Evolutionary conservation across 2,888 invertebrate genomes (phyloP), one percentile per base, ranked within the genome.

Genomic region (Busseola fusca): DNA sequence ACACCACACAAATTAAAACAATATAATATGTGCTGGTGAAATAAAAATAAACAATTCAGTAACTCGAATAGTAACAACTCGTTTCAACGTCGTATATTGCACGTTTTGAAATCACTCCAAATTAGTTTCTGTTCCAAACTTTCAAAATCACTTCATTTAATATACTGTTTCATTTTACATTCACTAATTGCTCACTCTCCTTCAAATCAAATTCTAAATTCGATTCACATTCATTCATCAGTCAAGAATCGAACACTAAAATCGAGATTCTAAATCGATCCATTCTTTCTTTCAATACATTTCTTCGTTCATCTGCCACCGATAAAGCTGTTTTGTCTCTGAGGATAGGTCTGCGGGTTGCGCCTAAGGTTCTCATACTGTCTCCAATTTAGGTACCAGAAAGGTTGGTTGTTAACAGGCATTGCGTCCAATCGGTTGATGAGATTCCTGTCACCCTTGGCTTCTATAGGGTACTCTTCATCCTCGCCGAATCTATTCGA

Each of bases 381-480:
- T 30, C 42, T 77, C 83, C 83, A 83, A 57, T 83, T 83, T 3
- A 83, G 62, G 34, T 80, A 83, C 83, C 83, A 83, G 58, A 81
- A 83, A 54, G 84, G 83, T 74, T 69, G 76, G 7, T 69, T 83
- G 21, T 83, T 62, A 0, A 80, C 42, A 10, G 83, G 83, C 12
- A 83, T 48, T 50, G 74, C 45, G 18, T 82, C 64, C 42, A 84
- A 60, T 59, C 82, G 58, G 63, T 83, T 78, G 56, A 83, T 78
- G 14, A 83, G 77, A 57, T 82, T 78, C 62, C 52, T 73, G 54
- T 83, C 84, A 14, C 83, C 82, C 50, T 70, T 76, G 0, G 97
- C 97, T 86, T 97, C 96, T 12, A 96, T 92, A 0, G 97, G 97
- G 37, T 96, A 87, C 37, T 85, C 85, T 62, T 87, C 90, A 50